phyloP scores from a whole-genome alignment of 2,797 vertebrate species.

The Protonibea diacanthus region DNA sequence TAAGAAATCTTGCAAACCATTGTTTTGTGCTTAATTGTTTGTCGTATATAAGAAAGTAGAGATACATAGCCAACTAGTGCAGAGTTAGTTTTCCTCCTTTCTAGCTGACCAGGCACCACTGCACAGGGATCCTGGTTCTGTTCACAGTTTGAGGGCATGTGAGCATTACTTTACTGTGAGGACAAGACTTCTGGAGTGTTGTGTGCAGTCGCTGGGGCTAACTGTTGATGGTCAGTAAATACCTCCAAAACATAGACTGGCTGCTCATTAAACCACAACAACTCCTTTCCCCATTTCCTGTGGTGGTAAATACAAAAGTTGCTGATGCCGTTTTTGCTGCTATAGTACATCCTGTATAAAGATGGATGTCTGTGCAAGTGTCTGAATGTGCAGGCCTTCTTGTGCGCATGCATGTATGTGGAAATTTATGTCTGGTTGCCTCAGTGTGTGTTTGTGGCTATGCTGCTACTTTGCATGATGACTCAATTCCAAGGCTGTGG shows the following conservation, averaged over 20 bases:
- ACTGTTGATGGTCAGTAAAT: not conserved
- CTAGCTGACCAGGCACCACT: too few relatives aligned
- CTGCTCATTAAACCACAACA: not conserved
- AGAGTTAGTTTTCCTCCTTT: too few relatives aligned
- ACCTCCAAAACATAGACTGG: not conserved
- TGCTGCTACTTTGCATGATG: constrained; percentile 66
- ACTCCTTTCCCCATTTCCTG: not conserved
- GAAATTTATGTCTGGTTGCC: constrained; percentile 27
- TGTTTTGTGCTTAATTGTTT: too few relatives aligned
- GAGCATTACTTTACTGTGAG: not conserved
- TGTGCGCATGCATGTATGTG: constrained; percentile 14
- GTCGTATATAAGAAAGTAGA: too few relatives aligned
- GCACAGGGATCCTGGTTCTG: not conserved
- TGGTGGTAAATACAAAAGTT: not conserved
- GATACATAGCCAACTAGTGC: too few relatives aligned
- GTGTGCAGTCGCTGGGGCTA: not conserved
- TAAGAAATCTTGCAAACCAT: too few relatives aligned
- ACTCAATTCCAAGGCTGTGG: constrained; percentile 72
- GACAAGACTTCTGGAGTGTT: not conserved
- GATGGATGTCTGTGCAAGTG: not conserved
- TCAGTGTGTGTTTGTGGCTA: constrained; percentile 17
- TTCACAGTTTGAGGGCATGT: not conserved
- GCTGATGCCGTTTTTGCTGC: not conserved
- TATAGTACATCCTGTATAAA: not conserved
- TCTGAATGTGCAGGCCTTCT: constrained; percentile 1